These are phyloP conservation scores for Pardosa pseudoannulata DNA, from an alignment of 2,888 invertebrate genomes.

Conservation along the genomic window DNA sequence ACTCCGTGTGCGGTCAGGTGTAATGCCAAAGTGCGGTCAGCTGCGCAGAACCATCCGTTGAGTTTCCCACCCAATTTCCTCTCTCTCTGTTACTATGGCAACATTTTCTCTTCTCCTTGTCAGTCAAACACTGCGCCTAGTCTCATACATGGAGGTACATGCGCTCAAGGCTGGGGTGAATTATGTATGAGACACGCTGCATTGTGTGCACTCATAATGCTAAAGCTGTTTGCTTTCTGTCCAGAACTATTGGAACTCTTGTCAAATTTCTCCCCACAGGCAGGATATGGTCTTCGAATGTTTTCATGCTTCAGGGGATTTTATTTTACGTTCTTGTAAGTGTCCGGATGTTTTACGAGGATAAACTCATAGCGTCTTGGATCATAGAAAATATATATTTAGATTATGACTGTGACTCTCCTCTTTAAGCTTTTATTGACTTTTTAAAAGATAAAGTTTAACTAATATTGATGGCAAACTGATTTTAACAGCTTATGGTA, in stretches of 20 bases:
- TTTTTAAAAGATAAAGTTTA: too few species aligned
- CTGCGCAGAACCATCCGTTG: constrained; percentile 17
- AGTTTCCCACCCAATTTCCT: constrained; percentile 20
- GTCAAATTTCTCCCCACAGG: neutral
- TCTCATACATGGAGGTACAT: constrained; percentile 7
- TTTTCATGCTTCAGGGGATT: too few species aligned
- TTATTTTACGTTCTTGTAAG: too few species aligned
- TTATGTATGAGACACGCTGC: constrained; percentile 22
- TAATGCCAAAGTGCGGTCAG: constrained; percentile 35
- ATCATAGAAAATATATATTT: too few species aligned
- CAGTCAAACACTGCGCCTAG: neutral
- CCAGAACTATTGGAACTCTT: constrained; percentile 18
- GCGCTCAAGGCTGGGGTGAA: neutral
- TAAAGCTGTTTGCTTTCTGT: constrained; percentile 33
- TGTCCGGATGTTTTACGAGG: too few species aligned
- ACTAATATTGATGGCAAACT: too few species aligned
- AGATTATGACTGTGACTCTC: too few species aligned
- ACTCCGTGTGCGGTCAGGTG: constrained; percentile 52
- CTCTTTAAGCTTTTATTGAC: too few species aligned
- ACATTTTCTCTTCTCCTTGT: constrained; percentile 1
- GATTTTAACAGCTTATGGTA: too few species aligned
- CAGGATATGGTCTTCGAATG: too few species aligned
- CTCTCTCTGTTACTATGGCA: constrained; percentile 49
- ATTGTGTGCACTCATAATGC: constrained; percentile 35
- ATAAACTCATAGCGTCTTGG: too few species aligned